Evolutionary conservation across 2,888 invertebrate genomes (phyloP), one percentile per base, ranked within the genome.

Genomic region (Heliconius charithonia): DNA sequence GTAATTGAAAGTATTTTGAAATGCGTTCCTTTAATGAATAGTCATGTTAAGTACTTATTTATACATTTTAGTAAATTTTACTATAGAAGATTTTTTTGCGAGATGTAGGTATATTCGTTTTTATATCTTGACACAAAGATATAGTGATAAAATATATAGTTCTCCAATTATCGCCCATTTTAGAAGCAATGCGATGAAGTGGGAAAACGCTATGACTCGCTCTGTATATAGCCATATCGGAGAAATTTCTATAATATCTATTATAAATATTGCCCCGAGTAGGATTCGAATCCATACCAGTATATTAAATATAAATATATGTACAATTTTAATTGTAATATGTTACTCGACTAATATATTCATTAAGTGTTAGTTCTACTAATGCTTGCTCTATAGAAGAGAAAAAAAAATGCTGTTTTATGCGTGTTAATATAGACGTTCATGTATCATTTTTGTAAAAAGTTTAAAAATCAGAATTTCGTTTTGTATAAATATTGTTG

Each of bases 351-450:
- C 81, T 84, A 83, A 83, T 83, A 82, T 79, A 79, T 80, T 81
- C 71, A 77, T 86, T 63, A 86, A 86, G 87, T 87, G 82, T 88
- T 88, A 88, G 88, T 86, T 79, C 79, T 85, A 85, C 87, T 88
- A 87, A 88, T 88, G 85, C 87, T 87, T 87, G 51, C 73, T 10
- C 29, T 32, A 67, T 62, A 56, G 37, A 63, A 13, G 27, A 63
- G 22, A 74, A 41, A 74, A 59, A 73, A n/a, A 32, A n/a, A 72
- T 59, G 32, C 59, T 72, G 56, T 59, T 72, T 72, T 41, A 41
- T 27, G 45, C 45, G 62, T 41, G 62, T 37, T 74, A 45, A 27
- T 19, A 41, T 63, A 65, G n/a, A 41, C 63, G 25, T 63, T 63
- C 41, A 62, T 27, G 25, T 25, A 45, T 37, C 19, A 0, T 9